Evolutionary conservation across 37 sponge, comb jelly and placozoan species (phyloP), one percentile per base, ranked within the genome.

Genomic region (Amphimedon queenslandica): DNA sequence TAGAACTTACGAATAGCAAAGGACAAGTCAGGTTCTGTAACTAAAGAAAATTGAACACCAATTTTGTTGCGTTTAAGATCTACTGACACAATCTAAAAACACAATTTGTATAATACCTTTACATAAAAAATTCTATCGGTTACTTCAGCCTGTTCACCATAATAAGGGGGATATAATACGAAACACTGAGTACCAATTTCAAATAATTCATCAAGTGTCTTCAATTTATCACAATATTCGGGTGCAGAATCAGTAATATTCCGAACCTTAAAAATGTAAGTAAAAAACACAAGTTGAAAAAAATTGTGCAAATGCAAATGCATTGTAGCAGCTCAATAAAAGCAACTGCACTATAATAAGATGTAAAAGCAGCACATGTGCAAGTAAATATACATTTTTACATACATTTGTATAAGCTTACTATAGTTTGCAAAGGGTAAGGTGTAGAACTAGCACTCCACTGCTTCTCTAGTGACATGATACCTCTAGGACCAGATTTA

Each of bases 121-220:
- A n/a, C n/a, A n/a, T n/a, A n/a, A n/a, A 18, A 72, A 47, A 41
- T 21, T 2, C 70, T 66, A 31, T 37, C 29, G 70, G 61, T 56
- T 31, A 92, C 93, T 75, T 87, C 80, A 30, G 81, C 93, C 71
- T 43, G 72, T 30, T 53, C 64, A 34, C 93, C 93, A 84, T 92
- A 92, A 66, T 80, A 80, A 4, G 77, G 34, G 16, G 71, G 65
- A 13, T 75, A 42, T 3, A 82, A 61, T 27, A 93, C 40, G 67
- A 89, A 88, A 34, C 90, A 85, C 43, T 69, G 64, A 2, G 69
- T 57, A 30, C 69, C 67, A 0, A 69, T 41, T 21, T 75, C 75
- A 58, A 64, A 93, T 33, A 93, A 73, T 27, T 88, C 80, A 4
- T 55, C 69, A 33, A 93, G 73, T 10, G 87, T 70, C 38, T 25